These are phyloP conservation scores for Microctenopoma stevenorrisi DNA, from an alignment of 2,797 vertebrate genomes.

Conservation along the genomic window DNA sequence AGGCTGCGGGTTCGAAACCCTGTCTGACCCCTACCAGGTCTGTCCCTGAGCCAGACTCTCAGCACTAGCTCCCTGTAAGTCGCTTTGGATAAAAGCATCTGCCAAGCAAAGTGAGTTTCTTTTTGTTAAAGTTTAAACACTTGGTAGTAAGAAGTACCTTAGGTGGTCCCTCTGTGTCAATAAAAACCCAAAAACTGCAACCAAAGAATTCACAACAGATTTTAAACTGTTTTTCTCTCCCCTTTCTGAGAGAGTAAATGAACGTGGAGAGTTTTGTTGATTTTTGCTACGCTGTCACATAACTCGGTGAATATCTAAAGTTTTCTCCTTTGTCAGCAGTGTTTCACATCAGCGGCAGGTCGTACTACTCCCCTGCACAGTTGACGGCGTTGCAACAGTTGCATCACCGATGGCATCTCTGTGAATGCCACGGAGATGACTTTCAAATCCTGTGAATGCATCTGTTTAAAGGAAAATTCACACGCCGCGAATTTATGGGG, in stretches of 20 bases:
- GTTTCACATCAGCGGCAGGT: slow-evolving; percentile 13
- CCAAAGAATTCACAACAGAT: slow-evolving; percentile 23
- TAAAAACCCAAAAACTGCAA: slow-evolving; percentile 24
- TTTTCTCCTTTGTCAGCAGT: slow-evolving; percentile 51
- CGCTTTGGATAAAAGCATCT: too few relatives aligned
- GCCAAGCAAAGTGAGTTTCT: not conserved
- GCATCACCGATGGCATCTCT: slow-evolving; percentile 34
- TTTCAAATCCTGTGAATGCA: slow-evolving; percentile 29
- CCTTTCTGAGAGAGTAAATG: slow-evolving; percentile 22
- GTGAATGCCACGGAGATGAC: slow-evolving; percentile 13
- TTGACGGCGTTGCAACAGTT: slow-evolving; percentile 44
- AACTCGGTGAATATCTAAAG: slow-evolving; percentile 22
- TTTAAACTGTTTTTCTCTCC: slow-evolving; percentile 18
- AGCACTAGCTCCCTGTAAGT: too few relatives aligned
- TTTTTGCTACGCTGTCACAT: slow-evolving; percentile 24
- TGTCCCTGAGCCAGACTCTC: too few relatives aligned
- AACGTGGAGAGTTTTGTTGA: slow-evolving; percentile 28
- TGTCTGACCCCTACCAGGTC: too few relatives aligned
- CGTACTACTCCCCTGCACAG: not conserved
- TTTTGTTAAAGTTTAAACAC: slow-evolving; percentile 9
- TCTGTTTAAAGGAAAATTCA: slow-evolving; percentile 24
- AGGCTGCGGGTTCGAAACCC: too few relatives aligned
- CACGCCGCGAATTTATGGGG: not conserved
- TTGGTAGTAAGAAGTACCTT: not conserved
- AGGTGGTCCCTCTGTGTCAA: slow-evolving; percentile 3